A percentile compares a stretch with the other conserved stretches of the same genome.
Conservation (phyloP, 2,888 invertebrate genomes). For the Tubulanus polymorphus region DNA sequence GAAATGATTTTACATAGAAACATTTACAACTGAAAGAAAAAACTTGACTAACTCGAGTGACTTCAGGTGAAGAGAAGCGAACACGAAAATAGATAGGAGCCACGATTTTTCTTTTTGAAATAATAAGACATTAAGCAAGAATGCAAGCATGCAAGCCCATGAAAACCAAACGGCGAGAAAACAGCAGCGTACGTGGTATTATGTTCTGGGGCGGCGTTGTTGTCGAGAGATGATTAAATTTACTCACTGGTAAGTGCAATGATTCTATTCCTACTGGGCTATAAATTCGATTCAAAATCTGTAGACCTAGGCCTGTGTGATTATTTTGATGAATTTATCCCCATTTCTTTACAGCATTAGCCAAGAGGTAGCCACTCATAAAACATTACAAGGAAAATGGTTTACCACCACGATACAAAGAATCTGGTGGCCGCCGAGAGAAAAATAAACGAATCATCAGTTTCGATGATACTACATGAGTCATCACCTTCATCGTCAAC, state of each 20-base stretch:
- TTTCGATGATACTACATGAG: conserved; percentile 8
- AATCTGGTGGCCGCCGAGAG: conserved; percentile 4
- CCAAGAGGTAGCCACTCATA: not conserved
- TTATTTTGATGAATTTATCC: not conserved
- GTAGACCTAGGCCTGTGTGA: not conserved
- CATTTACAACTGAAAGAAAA: too few species aligned
- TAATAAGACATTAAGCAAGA: too few species aligned
- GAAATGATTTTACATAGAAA: too few species aligned
- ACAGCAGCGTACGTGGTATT: not conserved
- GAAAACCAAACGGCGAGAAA: not conserved
- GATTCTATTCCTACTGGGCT: too few species aligned
- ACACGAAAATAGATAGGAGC: too few species aligned
- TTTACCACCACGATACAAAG: conserved; percentile 1
- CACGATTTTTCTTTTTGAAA: too few species aligned
- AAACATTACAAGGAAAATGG: conserved; percentile 10
- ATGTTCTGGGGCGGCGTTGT: not conserved
- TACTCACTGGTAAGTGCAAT: conserved; percentile 1
- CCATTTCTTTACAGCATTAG: conserved; percentile 7
- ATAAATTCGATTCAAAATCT: too few species aligned
- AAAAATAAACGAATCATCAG: not conserved
- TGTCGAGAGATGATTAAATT: not conserved
- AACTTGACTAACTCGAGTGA: too few species aligned
- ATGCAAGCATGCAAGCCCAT: too few species aligned
- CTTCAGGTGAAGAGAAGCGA: too few species aligned
- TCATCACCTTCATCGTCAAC: conserved; percentile 12